A percentile compares a stretch with the other conserved stretches of the same genome.
phyloP scores from a whole-genome alignment of 2,888 invertebrate genomes.

The Baronia brevicornis region DNA sequence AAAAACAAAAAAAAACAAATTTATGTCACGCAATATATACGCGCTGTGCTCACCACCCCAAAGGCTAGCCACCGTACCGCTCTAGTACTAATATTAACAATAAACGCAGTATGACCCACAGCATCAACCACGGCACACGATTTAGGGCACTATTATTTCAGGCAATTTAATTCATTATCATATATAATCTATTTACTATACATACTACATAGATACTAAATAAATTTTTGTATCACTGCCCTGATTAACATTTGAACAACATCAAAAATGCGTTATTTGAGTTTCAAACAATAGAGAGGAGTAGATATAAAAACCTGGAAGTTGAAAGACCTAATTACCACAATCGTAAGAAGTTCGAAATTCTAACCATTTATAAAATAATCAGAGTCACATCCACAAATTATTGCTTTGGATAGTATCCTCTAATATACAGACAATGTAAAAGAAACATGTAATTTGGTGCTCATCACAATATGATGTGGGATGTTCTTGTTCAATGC shows the following conservation, averaged over 20 bases:
- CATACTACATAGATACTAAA: constrained; percentile 50
- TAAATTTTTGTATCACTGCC: constrained; percentile 51
- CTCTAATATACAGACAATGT: constrained; percentile 49
- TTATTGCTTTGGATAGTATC: constrained; percentile 60
- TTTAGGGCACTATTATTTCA: constrained; percentile 63
- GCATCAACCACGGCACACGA: constrained; percentile 53
- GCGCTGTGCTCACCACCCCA: constrained; percentile 25
- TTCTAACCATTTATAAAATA: constrained; percentile 33
- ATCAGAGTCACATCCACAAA: constrained; percentile 59
- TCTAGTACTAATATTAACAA: constrained; percentile 22
- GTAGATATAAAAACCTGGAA: constrained; percentile 8
- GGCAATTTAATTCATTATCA: constrained; percentile 44
- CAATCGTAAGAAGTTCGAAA: constrained; percentile 42
- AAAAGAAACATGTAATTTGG: constrained; percentile 29
- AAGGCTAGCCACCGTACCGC: constrained; percentile 26
- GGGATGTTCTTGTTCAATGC: too few species aligned
- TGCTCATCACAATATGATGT: too few species aligned
- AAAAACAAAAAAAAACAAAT: constrained; percentile 36
- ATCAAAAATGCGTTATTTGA: constrained; percentile 24
- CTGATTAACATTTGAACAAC: constrained; percentile 30
- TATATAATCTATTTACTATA: constrained; percentile 32
- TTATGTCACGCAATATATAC: constrained; percentile 19
- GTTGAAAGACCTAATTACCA: too few species aligned
- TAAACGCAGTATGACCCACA: constrained; percentile 34
- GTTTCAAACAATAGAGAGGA: constrained; percentile 6